Conservation (phyloP, 1,140 invertebrate species). For the Calliphora vicina region DNA sequence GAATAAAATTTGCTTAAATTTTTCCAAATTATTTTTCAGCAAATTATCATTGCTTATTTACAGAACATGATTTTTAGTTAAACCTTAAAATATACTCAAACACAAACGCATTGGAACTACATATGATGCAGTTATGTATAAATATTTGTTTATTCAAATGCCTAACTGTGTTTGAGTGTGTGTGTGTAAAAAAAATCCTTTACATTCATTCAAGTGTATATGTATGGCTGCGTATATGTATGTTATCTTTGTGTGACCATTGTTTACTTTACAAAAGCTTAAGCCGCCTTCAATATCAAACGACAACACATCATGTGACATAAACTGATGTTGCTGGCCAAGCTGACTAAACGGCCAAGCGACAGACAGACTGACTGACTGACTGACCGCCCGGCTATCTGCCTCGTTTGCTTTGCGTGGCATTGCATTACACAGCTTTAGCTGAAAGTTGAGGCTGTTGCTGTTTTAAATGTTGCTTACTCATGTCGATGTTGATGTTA, state of each 20-base stretch:
- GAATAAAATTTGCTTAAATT: no score
- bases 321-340: conserved; percentile 8
- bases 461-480: not conserved
- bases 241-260: conserved; percentile 30
- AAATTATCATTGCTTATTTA: not conserved
- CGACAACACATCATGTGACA: conserved; percentile 30
- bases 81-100: not conserved
- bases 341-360: not conserved
- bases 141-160: conserved; percentile 12
- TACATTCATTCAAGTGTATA: not conserved
- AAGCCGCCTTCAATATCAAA: conserved; percentile 34
- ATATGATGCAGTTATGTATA: not conserved
- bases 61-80: conserved; percentile 19
- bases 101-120: not conserved
- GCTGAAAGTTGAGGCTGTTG: not conserved
- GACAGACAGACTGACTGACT: not conserved
- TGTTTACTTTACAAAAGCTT: conserved; percentile 33
- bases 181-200: not conserved
- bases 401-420: not conserved
- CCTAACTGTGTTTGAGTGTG: not conserved
- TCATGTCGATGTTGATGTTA: not conserved
- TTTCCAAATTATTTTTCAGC: no score
- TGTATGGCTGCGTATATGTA: not conserved
- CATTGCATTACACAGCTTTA: not conserved
- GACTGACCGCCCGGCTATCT: not conserved